Evolutionary conservation across 2,113 vertebrate species (phyloP).

Genomic region (Tringa solitaria): DNA sequence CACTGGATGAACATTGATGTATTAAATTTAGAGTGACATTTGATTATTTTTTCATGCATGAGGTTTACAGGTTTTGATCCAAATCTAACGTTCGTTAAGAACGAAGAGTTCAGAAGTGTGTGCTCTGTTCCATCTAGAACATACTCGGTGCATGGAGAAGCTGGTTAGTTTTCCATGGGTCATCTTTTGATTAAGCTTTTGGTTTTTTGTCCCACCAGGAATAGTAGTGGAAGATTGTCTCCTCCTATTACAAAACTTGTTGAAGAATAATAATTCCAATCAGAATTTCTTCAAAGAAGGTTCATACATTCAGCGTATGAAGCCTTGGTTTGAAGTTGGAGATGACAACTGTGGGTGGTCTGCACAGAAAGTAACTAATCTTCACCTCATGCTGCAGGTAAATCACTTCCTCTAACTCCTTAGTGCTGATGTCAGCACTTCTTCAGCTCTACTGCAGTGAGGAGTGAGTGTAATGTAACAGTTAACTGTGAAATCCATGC

Average conservation of each 20-base stretch:
- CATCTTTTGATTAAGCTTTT: background rate
- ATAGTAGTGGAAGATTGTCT: slow-evolving; percentile 99
- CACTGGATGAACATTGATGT: accelerated
- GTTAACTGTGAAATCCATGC: accelerated
- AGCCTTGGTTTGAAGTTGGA: slow-evolving; percentile 97
- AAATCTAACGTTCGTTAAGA: background rate
- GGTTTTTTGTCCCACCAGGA: slow-evolving; percentile 71
- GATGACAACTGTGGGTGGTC: slow-evolving; percentile 98
- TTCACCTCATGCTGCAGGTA: slow-evolving; percentile 98
- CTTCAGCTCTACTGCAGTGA: background rate
- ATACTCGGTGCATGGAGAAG: background rate
- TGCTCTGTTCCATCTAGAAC: background rate
- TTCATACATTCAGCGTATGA: slow-evolving; percentile 97
- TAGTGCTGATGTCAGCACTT: accelerated
- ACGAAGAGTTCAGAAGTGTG: background rate
- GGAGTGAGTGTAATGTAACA: accelerated
- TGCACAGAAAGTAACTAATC: slow-evolving; percentile 97
- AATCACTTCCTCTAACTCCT: background rate
- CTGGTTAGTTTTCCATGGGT: background rate
- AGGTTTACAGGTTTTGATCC: background rate
- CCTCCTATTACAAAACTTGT: slow-evolving; percentile 88
- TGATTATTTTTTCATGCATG: background rate
- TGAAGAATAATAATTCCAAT: slow-evolving; percentile 99
- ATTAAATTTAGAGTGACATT: background rate
- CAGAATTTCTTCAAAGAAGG: slow-evolving; percentile 99